Conservation (phyloP, 2,113 vertebrate genomes). For the Ranitomeya variabilis region DNA sequence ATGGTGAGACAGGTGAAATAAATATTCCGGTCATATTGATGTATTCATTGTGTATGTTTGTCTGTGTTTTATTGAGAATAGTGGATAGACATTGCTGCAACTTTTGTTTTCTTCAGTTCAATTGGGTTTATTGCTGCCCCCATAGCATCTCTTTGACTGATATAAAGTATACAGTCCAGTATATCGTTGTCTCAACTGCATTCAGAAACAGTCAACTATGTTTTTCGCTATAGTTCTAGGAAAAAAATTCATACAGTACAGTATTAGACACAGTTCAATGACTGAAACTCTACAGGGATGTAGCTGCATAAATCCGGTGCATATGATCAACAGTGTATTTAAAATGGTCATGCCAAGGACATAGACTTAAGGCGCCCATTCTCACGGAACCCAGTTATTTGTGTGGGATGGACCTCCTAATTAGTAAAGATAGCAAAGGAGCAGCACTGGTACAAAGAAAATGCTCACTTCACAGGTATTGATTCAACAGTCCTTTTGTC, state of each 20-base stretch:
- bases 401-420: no score
- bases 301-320: neutral
- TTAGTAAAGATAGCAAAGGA: no score
- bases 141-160: neutral
- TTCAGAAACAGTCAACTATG: neutral
- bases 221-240: neutral
- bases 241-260: neutral
- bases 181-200: neutral
- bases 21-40: no score
- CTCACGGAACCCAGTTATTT: no score
- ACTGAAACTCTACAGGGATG: neutral
- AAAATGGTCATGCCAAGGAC: neutral
- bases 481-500: no score
- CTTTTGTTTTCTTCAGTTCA: neutral
- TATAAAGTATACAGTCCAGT: neutral
- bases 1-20: no score
- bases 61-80: no score
- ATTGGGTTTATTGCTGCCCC: neutral
- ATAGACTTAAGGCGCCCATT: neutral
- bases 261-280: neutral
- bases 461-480: no score
- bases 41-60: no score
- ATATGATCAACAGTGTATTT: neutral
- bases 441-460: no score
- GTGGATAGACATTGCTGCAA: neutral